Conservation (phyloP, 2,888 invertebrate species). For the Acronicta alni region DNA sequence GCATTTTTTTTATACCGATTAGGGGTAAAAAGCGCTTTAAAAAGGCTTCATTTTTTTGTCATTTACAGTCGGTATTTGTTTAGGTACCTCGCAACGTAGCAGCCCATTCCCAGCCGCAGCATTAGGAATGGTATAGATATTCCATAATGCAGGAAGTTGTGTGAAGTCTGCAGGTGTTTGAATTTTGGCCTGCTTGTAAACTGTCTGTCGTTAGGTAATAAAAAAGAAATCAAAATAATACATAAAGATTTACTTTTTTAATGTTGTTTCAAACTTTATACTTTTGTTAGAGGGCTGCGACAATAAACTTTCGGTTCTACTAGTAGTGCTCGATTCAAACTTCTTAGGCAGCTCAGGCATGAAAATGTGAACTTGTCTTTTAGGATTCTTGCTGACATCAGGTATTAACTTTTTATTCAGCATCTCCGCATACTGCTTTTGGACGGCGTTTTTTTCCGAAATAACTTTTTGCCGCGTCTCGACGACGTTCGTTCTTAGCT, state of each 20-base stretch:
- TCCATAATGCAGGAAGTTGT: too few relatives aligned
- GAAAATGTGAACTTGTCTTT: conserved; percentile 93
- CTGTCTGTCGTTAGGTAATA: too few relatives aligned
- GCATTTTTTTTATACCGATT: too few relatives aligned
- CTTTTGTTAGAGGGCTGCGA: conserved; percentile 68
- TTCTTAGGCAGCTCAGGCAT: conserved; percentile 91
- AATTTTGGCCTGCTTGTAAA: too few relatives aligned
- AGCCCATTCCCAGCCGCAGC: too few relatives aligned
- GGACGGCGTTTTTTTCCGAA: conserved; percentile 75
- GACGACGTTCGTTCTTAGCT: conserved; percentile 69
- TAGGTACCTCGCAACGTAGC: conserved; percentile 14
- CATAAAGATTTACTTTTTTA: conserved; percentile 33
- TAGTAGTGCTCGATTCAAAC: conserved; percentile 72
- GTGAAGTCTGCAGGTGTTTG: too few relatives aligned
- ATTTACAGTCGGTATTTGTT: conserved; percentile 19
- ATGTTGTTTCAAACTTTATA: conserved; percentile 54
- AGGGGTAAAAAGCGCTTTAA: too few relatives aligned
- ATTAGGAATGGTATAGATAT: conserved; percentile 30
- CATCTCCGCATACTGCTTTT: conserved; percentile 83
- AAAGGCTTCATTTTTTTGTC: conserved; percentile 26
- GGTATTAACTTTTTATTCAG: conserved; percentile 82
- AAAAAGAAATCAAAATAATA: conserved; percentile 1
- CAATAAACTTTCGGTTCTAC: conserved; percentile 76
- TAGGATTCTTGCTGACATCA: conserved; percentile 78
- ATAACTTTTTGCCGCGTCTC: conserved; percentile 82